Conservation (phyloP, 2,113 vertebrate species). For the Urocitellus parryii region DNA sequence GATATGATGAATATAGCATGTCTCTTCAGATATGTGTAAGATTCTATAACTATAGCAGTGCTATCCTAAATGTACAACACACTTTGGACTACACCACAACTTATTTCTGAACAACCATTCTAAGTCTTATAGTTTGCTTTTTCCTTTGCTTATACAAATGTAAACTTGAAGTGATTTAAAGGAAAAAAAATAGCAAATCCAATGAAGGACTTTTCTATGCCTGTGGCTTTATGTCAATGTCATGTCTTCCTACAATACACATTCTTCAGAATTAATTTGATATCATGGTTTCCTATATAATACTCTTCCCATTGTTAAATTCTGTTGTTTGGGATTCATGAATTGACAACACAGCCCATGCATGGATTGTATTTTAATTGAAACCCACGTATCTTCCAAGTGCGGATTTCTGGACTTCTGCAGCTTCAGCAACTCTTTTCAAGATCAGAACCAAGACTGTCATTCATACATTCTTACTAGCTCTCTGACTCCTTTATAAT, state of each 20-base stretch:
- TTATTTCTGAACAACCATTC: not conserved
- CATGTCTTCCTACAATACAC: not conserved
- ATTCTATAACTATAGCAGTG: not conserved
- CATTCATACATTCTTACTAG: not conserved
- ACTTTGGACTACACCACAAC: not conserved
- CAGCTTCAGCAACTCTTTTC: not conserved
- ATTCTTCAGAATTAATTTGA: conserved; percentile 20
- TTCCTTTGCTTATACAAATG: not conserved
- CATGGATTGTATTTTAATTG: not conserved
- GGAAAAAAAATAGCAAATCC: not conserved
- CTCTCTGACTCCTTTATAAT: not conserved
- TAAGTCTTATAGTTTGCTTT: not conserved
- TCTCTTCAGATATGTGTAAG: not conserved
- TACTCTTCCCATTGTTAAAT: not conserved
- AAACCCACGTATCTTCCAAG: not conserved
- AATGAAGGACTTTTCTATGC: not conserved
- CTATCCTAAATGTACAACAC: not conserved
- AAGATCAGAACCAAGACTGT: not conserved
- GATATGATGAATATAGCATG: not conserved
- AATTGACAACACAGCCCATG: not conserved
- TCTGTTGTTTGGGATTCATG: not conserved
- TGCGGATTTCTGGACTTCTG: not conserved
- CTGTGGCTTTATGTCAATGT: not conserved
- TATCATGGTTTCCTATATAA: not conserved
- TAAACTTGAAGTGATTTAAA: not conserved